Conservation (phyloP, 92 coral and sea anemone species). For the Bergia sp. region DNA sequence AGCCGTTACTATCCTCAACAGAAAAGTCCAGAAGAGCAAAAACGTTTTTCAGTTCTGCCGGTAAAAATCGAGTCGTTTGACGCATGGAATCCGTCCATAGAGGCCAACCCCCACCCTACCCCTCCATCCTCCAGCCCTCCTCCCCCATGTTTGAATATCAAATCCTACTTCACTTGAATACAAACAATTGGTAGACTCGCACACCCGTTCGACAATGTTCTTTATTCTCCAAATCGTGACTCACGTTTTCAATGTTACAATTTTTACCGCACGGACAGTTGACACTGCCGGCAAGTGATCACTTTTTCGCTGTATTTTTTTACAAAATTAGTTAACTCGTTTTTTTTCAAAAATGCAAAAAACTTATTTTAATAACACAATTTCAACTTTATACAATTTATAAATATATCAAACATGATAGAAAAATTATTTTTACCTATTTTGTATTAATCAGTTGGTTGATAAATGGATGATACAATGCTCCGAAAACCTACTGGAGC, state of each 20-base stretch:
- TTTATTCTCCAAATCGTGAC: background rate
- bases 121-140: background rate
- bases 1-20: background rate
- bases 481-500: background rate
- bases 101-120: background rate
- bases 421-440: slow-evolving; percentile 9
- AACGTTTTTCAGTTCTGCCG: too few species aligned
- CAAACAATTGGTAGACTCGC: background rate
- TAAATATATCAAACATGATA: slow-evolving; percentile 19
- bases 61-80: too few species aligned
- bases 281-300: background rate
- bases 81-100: background rate
- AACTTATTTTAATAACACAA: background rate
- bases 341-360: background rate
- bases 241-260: slow-evolving; percentile 1
- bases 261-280: background rate
- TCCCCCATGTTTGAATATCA: background rate
- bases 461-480: background rate
- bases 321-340: background rate
- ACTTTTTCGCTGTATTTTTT: background rate
- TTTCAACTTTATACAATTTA: slow-evolving; percentile 24
- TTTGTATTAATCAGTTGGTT: background rate
- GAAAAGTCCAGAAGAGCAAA: too few species aligned
- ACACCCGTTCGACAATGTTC: background rate
- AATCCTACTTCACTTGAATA: background rate